phyloP scores from a whole-genome alignment of 2,888 invertebrate species.

The Heliconius cydno region DNA sequence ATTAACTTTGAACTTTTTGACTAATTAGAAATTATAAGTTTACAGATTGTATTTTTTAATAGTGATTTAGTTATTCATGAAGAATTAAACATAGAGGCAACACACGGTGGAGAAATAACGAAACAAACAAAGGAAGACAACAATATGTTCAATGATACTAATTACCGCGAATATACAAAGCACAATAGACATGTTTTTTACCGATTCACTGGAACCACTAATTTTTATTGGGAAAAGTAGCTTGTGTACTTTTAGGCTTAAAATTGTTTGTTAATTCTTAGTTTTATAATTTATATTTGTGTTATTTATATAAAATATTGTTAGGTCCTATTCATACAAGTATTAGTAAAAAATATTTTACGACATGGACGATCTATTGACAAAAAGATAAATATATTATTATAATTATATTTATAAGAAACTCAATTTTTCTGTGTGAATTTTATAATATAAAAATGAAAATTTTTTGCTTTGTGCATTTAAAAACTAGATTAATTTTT shows the following conservation, averaged over 20 bases:
- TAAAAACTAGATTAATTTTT: not conserved
- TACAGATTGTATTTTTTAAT: not conserved
- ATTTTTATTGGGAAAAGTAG: constrained; percentile 2
- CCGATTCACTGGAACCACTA: constrained; percentile 10
- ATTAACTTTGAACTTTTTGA: too few species aligned
- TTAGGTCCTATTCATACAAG: too few species aligned
- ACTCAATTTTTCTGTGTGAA: too few species aligned
- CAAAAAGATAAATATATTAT: too few species aligned
- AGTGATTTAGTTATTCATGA: not conserved
- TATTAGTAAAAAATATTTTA: too few species aligned
- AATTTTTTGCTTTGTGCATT: not conserved
- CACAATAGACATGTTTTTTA: constrained; percentile 23
- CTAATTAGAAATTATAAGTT: too few species aligned
- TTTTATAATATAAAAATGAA: too few species aligned
- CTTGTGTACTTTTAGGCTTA: not conserved
- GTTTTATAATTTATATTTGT: not conserved
- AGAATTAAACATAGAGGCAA: not conserved
- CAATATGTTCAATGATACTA: constrained; percentile 16
- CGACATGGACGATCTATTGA: too few species aligned
- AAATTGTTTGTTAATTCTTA: not conserved
- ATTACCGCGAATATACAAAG: constrained; percentile 20
- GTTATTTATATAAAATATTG: too few species aligned
- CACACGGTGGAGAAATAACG: not conserved
- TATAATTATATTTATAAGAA: too few species aligned
- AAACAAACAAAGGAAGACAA: constrained; percentile 19